These are phyloP conservation scores for Halcyon leucocephala DNA, from an alignment of 2,797 vertebrate species.

Conservation along the genomic window DNA sequence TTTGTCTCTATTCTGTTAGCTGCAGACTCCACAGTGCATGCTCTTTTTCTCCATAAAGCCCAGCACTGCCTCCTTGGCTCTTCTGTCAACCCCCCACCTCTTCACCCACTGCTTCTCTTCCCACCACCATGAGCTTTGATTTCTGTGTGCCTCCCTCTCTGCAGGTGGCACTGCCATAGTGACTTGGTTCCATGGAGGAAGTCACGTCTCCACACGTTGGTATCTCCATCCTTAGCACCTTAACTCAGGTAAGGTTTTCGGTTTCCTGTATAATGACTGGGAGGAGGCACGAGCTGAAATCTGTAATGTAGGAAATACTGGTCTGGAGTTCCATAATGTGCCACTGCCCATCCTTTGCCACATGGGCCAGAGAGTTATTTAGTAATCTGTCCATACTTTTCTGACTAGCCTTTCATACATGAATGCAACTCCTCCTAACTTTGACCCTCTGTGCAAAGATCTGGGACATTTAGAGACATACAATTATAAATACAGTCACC, in stretches of 20 bases:
- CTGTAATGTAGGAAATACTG: accelerated
- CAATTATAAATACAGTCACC: not conserved
- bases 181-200: not conserved
- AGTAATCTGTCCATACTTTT: not conserved
- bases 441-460: not conserved
- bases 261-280: not conserved
- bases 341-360: not conserved
- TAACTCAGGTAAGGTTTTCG: not conserved
- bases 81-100: not conserved
- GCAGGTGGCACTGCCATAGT: not conserved
- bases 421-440: not conserved
- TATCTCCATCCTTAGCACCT: not conserved
- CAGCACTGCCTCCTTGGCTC: not conserved
- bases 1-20: not conserved
- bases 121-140: not conserved
- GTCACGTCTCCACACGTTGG: not conserved
- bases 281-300: not conserved
- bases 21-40: not conserved
- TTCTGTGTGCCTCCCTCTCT: not conserved
- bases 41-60: not conserved
- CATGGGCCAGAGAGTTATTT: accelerated
- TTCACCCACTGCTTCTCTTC: conserved; percentile 12
- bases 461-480: not conserved
- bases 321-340: not conserved
- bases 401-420: not conserved